Evolutionary conservation across 2,888 invertebrate genomes (phyloP).

Genomic region (Ischnura elegans): DNA sequence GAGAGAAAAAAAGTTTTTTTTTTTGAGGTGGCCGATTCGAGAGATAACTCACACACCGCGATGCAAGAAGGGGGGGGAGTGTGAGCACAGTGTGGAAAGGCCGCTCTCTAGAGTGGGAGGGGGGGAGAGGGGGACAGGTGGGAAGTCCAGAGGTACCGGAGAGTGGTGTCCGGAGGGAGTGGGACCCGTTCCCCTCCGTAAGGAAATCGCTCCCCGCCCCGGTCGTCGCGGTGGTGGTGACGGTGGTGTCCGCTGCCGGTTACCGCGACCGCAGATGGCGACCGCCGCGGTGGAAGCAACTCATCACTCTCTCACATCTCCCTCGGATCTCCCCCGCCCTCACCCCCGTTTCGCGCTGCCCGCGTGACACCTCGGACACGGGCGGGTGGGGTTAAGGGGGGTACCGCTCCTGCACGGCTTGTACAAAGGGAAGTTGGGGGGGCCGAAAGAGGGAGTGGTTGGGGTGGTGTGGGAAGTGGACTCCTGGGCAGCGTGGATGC

Average conservation of each 20-base stretch:
- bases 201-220: background rate
- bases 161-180: slow-evolving; percentile 26
- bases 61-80: slow-evolving; percentile 62
- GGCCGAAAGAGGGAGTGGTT: background rate
- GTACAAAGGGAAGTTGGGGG: background rate
- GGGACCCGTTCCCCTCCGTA: background rate
- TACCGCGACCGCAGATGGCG: slow-evolving; percentile 38
- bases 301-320: background rate
- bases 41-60: slow-evolving; percentile 7
- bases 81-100: slow-evolving; percentile 40
- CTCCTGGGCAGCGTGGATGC: background rate
- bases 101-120: background rate
- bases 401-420: background rate
- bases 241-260: slow-evolving; percentile 16
- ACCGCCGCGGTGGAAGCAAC: background rate
- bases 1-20: slow-evolving; percentile 56
- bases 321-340: background rate
- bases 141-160: background rate
- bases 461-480: background rate
- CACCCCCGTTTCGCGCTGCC: background rate
- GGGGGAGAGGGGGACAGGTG: slow-evolving; percentile 60
- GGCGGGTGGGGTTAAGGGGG: background rate
- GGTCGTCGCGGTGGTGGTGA: too few species aligned
- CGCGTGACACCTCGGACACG: slow-evolving; percentile 50
- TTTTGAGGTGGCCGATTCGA: slow-evolving; percentile 47